Base-by-base conservation (phyloP, 2,888 invertebrate species). In the Drosophila vallismaia region DNA sequence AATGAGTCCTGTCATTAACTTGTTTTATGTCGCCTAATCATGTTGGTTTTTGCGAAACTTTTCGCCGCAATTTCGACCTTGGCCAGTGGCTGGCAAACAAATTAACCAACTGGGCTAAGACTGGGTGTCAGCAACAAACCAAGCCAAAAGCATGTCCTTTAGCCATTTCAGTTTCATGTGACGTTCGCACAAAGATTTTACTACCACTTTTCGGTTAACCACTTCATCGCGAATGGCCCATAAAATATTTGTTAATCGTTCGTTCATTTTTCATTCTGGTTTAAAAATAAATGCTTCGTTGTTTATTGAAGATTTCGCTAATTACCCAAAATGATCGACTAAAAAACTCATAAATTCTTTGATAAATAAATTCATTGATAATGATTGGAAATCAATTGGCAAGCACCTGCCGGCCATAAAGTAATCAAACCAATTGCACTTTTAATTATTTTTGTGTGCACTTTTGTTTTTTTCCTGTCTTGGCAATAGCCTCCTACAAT, bases 21-120 rank as follows among this genome's bases (percentile, higher is more conserved):
- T 80, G 71, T 80, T 84, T 84, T 84, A 84, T 86, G 78, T 71
- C 64, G 67, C 53, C 81, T 77, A 86, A 84, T 81, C 86, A 86
- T 77, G 60, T 77, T 70, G 75, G 68, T 56, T 55, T 29, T 12
- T 33, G 33, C 58, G 12, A 58, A 54, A 44, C 14, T 42, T 36
- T 36, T 12, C 2, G 28, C 19, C 19, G 19, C 19, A 19, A 19
- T 19, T 19, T 19, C 19, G 19, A n/a, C 36, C 29, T 44, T 36
- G 12, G 40, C 4, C 33, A 48, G 40, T 31, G 24, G 31, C n/a
- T 31, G 28, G 46, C 31, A 59, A 48, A 49, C 59, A 60, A 60
- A 60, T 60, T 60, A 60, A 49, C 42, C 31, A 4, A 5, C 36
- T n/a, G n/a, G 36, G 5, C 19, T 19, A 19, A 19, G 19, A 19